Percentiles rank a stretch among this genome's conserved stretches.
phyloP scores from a whole-genome alignment of 23 tunicate genomes.

The Ciona savignyi region DNA sequence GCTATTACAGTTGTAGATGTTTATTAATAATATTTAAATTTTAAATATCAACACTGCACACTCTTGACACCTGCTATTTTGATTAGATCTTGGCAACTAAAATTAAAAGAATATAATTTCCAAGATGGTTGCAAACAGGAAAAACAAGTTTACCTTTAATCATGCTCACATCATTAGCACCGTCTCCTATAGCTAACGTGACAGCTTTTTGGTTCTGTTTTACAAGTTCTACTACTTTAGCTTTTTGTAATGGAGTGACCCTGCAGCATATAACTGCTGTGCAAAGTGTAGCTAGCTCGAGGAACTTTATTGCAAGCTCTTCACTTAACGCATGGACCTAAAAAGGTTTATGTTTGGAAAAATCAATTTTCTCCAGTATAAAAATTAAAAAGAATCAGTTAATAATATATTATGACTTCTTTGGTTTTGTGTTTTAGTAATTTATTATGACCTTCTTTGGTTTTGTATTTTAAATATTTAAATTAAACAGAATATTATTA shows the following conservation, averaged over 20 bases:
- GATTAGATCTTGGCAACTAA: no score
- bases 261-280: conserved; percentile 94
- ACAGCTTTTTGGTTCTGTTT: conserved; percentile 86
- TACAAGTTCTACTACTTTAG: conserved; percentile 91
- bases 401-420: no score
- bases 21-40: conserved; percentile 24
- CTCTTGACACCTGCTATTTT: no score
- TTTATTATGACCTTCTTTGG: no score
- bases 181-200: conserved; percentile 99
- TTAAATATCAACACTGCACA: conserved; percentile 47
- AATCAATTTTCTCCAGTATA: no score
- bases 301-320: conserved; percentile 47
- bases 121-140: no score
- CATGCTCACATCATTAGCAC: conserved; percentile 99
- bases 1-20: no score
- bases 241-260: conserved; percentile 98
- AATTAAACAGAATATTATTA: no score
- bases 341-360: no score
- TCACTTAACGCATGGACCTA: conserved; percentile 58
- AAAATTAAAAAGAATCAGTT: no score
- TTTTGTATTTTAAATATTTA: no score
- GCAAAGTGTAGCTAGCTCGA: conserved; percentile 74
- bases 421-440: no score
- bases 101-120: neutral
- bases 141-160: conserved; percentile 88